Conservation (phyloP, 2,888 invertebrate species). For the Nudaria mundana region DNA sequence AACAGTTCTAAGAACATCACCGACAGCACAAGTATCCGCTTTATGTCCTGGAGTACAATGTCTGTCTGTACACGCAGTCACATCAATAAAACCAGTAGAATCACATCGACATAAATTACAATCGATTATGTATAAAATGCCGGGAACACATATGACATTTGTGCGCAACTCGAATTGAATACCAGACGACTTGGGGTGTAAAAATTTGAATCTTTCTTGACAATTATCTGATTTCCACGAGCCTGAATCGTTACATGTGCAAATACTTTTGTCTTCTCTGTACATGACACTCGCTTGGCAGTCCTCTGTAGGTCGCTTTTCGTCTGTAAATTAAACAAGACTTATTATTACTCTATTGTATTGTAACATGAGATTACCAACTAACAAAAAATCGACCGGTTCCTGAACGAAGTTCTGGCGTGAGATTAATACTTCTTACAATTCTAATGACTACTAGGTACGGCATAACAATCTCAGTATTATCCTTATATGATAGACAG, state of each 20-base stretch:
- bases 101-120: constrained; percentile 55
- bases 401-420: too few relatives aligned
- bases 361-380: too few relatives aligned
- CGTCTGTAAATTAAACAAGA: constrained; percentile 17
- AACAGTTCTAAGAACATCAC: constrained; percentile 40
- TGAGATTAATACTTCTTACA: too few relatives aligned
- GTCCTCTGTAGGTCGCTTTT: constrained; percentile 9
- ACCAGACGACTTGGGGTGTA: constrained; percentile 22
- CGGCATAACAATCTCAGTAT: too few relatives aligned
- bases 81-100: constrained; percentile 26
- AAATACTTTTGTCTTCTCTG: constrained; percentile 36
- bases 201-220: constrained; percentile 29
- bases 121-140: constrained; percentile 40
- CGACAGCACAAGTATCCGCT: constrained; percentile 39
- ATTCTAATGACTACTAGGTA: too few relatives aligned
- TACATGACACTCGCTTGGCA: constrained; percentile 40
- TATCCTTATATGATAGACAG: too few relatives aligned
- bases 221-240: constrained; percentile 48
- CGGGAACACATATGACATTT: constrained; percentile 38
- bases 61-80: constrained; percentile 43
- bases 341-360: too few relatives aligned
- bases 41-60: constrained; percentile 38
- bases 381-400: too few relatives aligned
- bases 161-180: constrained; percentile 21
- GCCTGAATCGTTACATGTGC: constrained; percentile 43